A percentile compares a stretch with the other conserved stretches of the same genome.
These are phyloP conservation scores for Exocentrus adspersus DNA, from an alignment of 2,888 invertebrate species.

Conservation along the genomic window DNA sequence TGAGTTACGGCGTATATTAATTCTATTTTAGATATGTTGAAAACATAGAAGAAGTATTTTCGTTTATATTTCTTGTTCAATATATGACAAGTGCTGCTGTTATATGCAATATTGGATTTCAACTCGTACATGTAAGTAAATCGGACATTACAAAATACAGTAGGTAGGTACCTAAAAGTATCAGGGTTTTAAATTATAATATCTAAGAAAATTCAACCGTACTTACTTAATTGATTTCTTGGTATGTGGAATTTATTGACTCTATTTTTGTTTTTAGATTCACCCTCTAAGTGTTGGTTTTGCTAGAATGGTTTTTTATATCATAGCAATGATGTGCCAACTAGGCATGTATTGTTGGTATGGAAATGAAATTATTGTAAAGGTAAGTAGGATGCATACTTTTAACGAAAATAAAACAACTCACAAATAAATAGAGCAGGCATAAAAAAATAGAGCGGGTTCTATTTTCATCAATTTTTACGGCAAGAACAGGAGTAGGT, in stretches of 20 bases:
- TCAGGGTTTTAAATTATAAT: too few relatives aligned
- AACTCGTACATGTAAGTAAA: slow-evolving; percentile 44
- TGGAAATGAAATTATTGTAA: slow-evolving; percentile 50
- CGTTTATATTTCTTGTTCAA: slow-evolving; percentile 44
- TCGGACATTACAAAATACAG: too few relatives aligned
- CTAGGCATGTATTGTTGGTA: slow-evolving; percentile 50
- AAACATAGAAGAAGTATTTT: slow-evolving; percentile 46
- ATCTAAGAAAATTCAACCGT: too few relatives aligned
- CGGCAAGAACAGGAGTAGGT: too few relatives aligned
- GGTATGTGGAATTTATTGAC: neutral
- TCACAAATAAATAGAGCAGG: too few relatives aligned
- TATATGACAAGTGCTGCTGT: slow-evolving; percentile 47
- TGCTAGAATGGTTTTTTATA: slow-evolving; percentile 42
- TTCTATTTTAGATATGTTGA: slow-evolving; percentile 45
- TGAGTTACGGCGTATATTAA: too few relatives aligned
- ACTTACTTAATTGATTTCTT: neutral
- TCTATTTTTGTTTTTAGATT: slow-evolving; percentile 26
- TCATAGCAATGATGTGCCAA: slow-evolving; percentile 49
- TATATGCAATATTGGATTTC: slow-evolving; percentile 51
- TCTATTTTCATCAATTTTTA: too few relatives aligned
- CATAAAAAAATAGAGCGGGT: too few relatives aligned
- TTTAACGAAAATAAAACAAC: neutral
- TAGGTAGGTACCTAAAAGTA: too few relatives aligned
- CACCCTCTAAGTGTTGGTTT: slow-evolving; percentile 39
- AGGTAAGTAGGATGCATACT: slow-evolving; percentile 36